phyloP scores from a whole-genome alignment of 2,113 vertebrate species.

The Galbula dea region DNA sequence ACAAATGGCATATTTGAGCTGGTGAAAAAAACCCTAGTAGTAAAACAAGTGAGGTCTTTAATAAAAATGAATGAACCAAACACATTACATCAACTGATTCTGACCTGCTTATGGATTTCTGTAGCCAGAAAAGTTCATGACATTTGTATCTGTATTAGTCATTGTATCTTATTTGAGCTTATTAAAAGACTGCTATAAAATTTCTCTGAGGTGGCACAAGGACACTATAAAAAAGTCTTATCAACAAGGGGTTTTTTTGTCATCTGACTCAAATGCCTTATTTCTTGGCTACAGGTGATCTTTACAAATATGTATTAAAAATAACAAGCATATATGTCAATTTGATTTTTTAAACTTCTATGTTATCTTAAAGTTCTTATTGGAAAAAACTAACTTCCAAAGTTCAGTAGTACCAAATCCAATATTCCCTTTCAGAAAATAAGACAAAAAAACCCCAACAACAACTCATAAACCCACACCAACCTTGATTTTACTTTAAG shows the following conservation, averaged over 20 bases:
- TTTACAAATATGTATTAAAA: background rate
- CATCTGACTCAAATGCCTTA: background rate
- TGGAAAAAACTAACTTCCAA: background rate
- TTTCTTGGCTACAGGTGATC: background rate
- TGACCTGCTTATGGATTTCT: background rate
- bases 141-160: background rate
- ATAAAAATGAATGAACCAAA: background rate
- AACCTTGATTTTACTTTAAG: background rate
- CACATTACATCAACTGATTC: background rate
- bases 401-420: background rate
- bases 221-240: background rate
- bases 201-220: background rate
- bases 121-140: background rate
- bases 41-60: slow-evolving; percentile 39
- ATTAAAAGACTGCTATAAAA: background rate
- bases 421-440: background rate
- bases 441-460: background rate
- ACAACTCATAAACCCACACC: too few relatives aligned
- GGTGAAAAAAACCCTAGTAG: background rate
- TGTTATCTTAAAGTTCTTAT: background rate
- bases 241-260: background rate
- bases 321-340: background rate
- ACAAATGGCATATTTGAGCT: background rate
- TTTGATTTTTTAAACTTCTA: background rate
- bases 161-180: background rate